Evolutionary conservation across 2,113 vertebrate genomes (phyloP).

Genomic region (Pleuronectes platessa): DNA sequence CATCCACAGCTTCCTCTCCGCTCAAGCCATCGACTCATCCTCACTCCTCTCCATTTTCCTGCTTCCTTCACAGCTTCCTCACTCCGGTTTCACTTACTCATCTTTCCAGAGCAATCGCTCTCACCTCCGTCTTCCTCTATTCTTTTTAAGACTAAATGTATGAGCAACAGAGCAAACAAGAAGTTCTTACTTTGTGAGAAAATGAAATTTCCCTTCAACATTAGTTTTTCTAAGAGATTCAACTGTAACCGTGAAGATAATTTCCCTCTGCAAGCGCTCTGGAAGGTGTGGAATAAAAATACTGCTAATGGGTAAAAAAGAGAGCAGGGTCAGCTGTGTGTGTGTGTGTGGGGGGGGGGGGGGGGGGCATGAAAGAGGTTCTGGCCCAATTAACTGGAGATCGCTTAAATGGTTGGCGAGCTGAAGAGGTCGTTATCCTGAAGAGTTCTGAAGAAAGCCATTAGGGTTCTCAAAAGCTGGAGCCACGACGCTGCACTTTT

Average conservation of each 20-base stretch:
- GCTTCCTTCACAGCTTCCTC: constrained; percentile 10
- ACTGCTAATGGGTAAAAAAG: constrained; percentile 49
- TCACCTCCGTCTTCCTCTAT: background rate
- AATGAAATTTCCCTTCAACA: no score
- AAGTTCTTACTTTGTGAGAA: no score
- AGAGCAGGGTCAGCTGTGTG: constrained; percentile 33
- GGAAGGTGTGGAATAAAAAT: constrained; percentile 30
- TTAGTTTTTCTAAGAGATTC: background rate
- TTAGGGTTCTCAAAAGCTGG: constrained; percentile 51
- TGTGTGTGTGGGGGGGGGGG: background rate
- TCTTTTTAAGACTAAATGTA: no score
- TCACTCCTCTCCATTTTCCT: constrained; percentile 17
- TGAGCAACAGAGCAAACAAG: no score
- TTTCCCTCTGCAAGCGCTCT: constrained; percentile 16
- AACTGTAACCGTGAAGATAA: constrained; percentile 8
- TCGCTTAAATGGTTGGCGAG: constrained; percentile 63
- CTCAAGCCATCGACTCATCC: constrained; percentile 15
- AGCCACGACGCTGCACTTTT: constrained; percentile 44
- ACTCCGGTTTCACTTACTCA: constrained; percentile 45
- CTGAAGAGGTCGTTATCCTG: constrained; percentile 67
- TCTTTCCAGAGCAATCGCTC: constrained; percentile 37
- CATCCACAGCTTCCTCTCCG: constrained; percentile 31
- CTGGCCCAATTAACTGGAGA: constrained; percentile 74
- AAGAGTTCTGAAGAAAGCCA: constrained; percentile 60
- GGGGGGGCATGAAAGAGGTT: constrained; percentile 63